phyloP scores from a whole-genome alignment of 2,888 invertebrate species.

The Pimpla rufipes region DNA sequence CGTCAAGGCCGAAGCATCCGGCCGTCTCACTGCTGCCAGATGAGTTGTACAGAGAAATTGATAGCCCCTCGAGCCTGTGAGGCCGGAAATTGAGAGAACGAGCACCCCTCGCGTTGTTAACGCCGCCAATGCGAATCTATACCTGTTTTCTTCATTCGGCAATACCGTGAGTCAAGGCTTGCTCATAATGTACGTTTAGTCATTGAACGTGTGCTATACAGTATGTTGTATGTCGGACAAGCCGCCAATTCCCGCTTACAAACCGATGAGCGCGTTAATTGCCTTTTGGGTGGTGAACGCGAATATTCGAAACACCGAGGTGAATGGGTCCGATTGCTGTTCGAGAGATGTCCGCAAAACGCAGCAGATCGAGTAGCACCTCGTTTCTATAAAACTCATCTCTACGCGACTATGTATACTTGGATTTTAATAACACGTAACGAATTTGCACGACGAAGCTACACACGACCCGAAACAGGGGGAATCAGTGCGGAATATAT shows the following conservation, averaged over 20 bases:
- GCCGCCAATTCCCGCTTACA: background rate
- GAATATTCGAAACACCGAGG: background rate
- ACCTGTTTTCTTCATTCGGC: background rate
- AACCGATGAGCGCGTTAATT: background rate
- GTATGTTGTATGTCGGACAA: background rate
- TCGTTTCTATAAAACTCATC: too few species aligned
- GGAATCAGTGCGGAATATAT: too few species aligned
- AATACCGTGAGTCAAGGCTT: background rate
- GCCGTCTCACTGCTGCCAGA: background rate
- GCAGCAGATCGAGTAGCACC: too few species aligned
- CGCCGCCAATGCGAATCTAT: background rate
- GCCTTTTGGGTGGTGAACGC: background rate
- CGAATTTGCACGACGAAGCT: too few species aligned
- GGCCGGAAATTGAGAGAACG: constrained; percentile 7
- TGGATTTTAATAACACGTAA: too few species aligned
- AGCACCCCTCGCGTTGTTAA: background rate
- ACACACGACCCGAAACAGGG: too few species aligned
- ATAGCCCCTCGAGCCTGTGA: background rate
- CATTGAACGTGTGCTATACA: background rate
- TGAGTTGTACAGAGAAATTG: constrained; percentile 20
- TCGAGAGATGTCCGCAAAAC: background rate
- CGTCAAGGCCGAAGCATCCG: background rate
- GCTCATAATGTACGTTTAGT: background rate
- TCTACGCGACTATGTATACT: too few species aligned
- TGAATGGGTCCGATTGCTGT: background rate